phyloP scores from a whole-genome alignment of 1,140 invertebrate genomes.

The Microplitis mediator region DNA sequence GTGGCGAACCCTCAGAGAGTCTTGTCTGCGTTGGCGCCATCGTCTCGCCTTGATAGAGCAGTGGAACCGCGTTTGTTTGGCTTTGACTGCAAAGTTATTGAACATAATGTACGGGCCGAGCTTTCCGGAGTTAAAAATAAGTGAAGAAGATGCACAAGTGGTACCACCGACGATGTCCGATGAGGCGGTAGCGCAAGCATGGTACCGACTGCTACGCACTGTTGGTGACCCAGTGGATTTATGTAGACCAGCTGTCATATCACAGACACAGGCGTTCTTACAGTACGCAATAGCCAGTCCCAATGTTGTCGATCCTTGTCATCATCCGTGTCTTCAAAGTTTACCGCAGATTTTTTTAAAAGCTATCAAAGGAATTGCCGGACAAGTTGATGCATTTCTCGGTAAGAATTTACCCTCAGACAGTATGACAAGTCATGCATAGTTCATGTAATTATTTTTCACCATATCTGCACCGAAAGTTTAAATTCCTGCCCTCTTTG shows the following conservation, averaged over 20 bases:
- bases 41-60: constrained; percentile 89
- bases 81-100: constrained; percentile 82
- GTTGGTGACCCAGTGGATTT: constrained; percentile 94
- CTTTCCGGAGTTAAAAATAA: constrained; percentile 85
- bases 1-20: constrained; percentile 94
- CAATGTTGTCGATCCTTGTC: constrained; percentile 81
- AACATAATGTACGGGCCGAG: constrained; percentile 87
- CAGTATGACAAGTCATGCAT: constrained; percentile 32
- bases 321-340: constrained; percentile 87
- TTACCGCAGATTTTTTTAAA: constrained; percentile 91
- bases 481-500: no score
- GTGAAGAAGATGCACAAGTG: constrained; percentile 85
- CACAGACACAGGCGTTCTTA: constrained; percentile 84
- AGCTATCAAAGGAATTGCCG: constrained; percentile 91
- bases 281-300: constrained; percentile 76
- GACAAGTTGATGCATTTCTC: constrained; percentile 93
- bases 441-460: not conserved
- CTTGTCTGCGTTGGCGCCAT: constrained; percentile 92
- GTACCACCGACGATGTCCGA: constrained; percentile 84
- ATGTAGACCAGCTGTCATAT: constrained; percentile 83
- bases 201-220: constrained; percentile 92
- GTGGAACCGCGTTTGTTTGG: constrained; percentile 93
- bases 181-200: constrained; percentile 90
- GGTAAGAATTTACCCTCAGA: constrained; percentile 67
- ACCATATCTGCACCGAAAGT: no score